phyloP scores from a whole-genome alignment of 1,140 invertebrate species.

The Caenorhabditis latens region DNA sequence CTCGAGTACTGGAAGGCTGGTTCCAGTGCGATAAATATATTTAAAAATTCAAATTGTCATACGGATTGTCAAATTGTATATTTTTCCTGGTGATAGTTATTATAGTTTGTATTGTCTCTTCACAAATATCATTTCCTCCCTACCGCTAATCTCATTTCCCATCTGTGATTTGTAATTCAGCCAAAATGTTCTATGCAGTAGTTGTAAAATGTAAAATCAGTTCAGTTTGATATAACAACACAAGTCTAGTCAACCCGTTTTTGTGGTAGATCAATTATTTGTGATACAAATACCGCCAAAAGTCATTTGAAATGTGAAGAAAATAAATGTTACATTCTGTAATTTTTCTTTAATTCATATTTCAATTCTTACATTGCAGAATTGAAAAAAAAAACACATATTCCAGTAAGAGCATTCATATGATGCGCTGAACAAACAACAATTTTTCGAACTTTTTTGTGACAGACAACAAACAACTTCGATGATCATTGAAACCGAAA shows the following conservation, averaged over 20 bases:
- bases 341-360: background rate
- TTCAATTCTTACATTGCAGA: background rate
- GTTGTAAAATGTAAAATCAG: background rate
- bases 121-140: background rate
- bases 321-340: background rate
- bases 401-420: too few relatives aligned
- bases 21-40: constrained; percentile 38
- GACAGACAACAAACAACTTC: too few relatives aligned
- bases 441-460: too few relatives aligned
- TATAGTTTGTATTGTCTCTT: background rate
- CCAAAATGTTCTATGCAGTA: background rate
- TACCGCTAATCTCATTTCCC: background rate
- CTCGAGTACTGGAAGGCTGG: background rate
- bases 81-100: background rate
- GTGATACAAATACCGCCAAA: background rate
- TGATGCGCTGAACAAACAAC: background rate
- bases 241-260: constrained; percentile 1
- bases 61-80: background rate
- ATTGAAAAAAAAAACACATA: too few relatives aligned
- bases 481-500: constrained; percentile 38
- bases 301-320: background rate
- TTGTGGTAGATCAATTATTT: constrained; percentile 41
- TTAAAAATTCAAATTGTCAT: background rate
- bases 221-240: too few relatives aligned
- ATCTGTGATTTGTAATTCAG: constrained; percentile 10